Percentiles rank a stretch among this genome's conserved stretches.
Conservation (phyloP, 2,797 vertebrate genomes). For the Gallinago solitaria region DNA sequence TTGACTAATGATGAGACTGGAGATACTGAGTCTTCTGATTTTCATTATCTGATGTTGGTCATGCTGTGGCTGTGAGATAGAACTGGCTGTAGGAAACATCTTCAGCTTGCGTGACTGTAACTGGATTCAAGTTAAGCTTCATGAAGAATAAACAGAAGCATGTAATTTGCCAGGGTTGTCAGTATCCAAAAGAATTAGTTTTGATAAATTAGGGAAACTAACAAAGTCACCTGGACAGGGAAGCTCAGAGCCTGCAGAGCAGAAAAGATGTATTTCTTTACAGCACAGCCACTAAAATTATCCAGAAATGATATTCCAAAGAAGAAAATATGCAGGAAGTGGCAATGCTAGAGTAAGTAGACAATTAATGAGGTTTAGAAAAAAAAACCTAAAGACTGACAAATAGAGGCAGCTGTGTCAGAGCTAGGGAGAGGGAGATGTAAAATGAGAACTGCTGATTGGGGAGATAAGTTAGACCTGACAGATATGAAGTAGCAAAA, state of each 20-base stretch:
- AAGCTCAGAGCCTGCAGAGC: background rate
- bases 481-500: background rate
- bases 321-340: background rate
- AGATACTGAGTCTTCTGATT: background rate
- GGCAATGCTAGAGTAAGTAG: background rate
- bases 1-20: background rate
- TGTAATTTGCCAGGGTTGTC: background rate
- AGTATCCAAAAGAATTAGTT: background rate
- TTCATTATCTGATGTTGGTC: background rate
- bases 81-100: background rate
- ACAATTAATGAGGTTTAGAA: background rate
- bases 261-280: background rate
- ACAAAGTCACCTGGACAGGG: background rate
- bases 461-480: background rate
- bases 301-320: background rate
- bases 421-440: background rate
- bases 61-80: background rate
- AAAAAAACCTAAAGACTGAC: background rate
- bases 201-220: background rate
- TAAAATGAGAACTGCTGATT: slow-evolving; percentile 10
- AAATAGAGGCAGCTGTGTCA: background rate
- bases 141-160: background rate
- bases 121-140: background rate
- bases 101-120: background rate
- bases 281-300: background rate